Evolutionary conservation across 2,797 vertebrate genomes (phyloP).

Genomic region (Manis pentadactyla): DNA sequence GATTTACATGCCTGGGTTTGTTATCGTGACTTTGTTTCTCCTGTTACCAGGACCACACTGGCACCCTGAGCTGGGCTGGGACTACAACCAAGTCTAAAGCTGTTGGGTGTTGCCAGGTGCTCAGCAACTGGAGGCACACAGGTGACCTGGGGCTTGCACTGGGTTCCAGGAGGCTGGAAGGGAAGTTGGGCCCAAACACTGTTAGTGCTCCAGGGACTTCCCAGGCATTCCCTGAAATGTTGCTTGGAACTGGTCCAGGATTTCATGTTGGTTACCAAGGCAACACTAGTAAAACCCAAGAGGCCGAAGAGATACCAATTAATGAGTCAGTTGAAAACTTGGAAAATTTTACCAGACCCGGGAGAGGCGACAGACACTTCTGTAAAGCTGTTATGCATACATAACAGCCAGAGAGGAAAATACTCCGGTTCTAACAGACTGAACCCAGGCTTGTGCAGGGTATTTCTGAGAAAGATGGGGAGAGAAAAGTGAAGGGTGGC

Average conservation of each 20-base stretch:
- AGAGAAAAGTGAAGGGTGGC: not conserved
- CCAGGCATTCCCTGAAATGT: not conserved
- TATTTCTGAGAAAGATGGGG: not conserved
- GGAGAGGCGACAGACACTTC: slow-evolving; percentile 1
- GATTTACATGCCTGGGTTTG: not conserved
- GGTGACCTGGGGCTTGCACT: not conserved
- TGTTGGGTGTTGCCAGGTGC: not conserved
- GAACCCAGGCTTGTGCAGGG: not conserved
- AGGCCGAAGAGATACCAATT: slow-evolving; percentile 1
- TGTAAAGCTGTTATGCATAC: not conserved
- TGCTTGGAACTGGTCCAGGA: not conserved
- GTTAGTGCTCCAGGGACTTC: not conserved
- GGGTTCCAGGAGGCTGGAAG: not conserved
- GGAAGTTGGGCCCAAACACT: not conserved
- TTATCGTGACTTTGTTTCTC: not conserved
- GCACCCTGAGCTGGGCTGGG: not conserved
- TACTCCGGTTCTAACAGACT: fast-evolving
- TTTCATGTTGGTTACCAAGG: slow-evolving; percentile 43
- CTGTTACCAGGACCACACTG: not conserved
- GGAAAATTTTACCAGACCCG: not conserved
- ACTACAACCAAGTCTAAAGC: not conserved
- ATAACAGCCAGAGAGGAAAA: not conserved
- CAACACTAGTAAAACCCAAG: slow-evolving; percentile 18
- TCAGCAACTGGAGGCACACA: not conserved
- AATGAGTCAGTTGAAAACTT: slow-evolving; percentile 27